A percentile compares a stretch with the other conserved stretches of the same genome.
Conservation (phyloP, 2,113 vertebrate genomes). For the Aegithalos caudatus region DNA sequence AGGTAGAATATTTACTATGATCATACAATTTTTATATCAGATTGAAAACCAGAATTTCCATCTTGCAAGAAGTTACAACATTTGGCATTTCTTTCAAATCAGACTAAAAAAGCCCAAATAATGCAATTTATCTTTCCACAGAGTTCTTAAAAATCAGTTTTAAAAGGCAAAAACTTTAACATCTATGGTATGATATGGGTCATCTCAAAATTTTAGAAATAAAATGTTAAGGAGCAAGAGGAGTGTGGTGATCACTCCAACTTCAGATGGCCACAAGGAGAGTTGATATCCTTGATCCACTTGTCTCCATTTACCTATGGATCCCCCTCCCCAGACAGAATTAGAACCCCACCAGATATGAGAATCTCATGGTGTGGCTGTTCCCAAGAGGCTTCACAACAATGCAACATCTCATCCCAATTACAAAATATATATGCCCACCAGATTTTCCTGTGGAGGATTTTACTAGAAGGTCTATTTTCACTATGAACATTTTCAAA, state of each 20-base stretch:
- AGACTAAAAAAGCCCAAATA: neutral
- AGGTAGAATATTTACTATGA: neutral
- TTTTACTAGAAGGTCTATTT: neutral
- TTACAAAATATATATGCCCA: neutral
- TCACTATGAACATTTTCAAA: neutral
- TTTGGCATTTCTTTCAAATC: neutral
- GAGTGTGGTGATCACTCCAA: neutral
- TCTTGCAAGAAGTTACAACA: neutral
- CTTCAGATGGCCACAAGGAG: neutral
- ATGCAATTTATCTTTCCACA: neutral
- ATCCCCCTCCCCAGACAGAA: neutral
- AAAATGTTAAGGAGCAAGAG: neutral
- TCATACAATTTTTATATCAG: neutral
- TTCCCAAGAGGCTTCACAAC: neutral
- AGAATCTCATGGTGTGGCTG: neutral
- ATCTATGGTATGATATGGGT: neutral
- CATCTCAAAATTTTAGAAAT: neutral
- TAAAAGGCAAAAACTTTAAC: neutral
- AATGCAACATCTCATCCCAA: neutral
- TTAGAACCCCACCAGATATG: neutral
- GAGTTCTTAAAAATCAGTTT: neutral
- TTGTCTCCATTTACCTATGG: neutral
- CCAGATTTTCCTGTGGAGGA: neutral
- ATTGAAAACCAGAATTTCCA: neutral
- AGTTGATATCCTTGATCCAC: neutral